Evolutionary conservation across 2,113 vertebrate species (phyloP), one percentile per base, ranked within the genome.

Genomic region (Pseudolaguvia tuberculata): DNA sequence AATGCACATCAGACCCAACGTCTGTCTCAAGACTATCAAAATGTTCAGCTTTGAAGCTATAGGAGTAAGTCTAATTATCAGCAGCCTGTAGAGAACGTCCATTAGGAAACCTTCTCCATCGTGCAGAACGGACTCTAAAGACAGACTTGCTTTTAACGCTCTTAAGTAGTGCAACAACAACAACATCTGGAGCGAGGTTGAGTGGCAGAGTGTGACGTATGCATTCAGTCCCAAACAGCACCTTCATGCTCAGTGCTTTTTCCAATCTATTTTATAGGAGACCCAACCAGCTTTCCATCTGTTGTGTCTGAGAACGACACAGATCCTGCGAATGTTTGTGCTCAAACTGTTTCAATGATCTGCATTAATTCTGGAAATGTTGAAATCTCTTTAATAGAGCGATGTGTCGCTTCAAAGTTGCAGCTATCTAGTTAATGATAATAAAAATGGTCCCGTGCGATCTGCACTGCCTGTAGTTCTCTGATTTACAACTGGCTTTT

Each of bases 151-250:
- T 17, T 48, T 42, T 42, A 48, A 18, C 21, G 27, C 45, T 17
- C 15, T 29, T 50, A 18, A 50, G 45, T 50, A 23, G 23, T 50
- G 3, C n/a, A n/a, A 23, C 23, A 20, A 3, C 45, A 67, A 27
- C 63, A 67, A 48, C 63, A 67, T 50, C 63, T 67, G 63, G 42
- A 66, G 21, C 23, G 9, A 13, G 63, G 63, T 50, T 29, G 63
- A 67, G 63, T 50, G 23, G 63, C 63, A 29, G 45, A 67, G 63
- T 47, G 20, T 67, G 63, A 67, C 4, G 17, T 67, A 45, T 2
- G 17, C 23, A 66, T 66, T 21, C 63, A 48, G 15, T 29, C 45
- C 18, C 63, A 67, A 67, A 50, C 63, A 50, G 5, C 63, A 29
- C 45, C 63, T 67, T 67, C 45, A 50, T 50, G 23, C 23, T 4